These are phyloP conservation scores for Xenus cinereus DNA, from an alignment of 2,113 vertebrate species.

Conservation along the genomic window DNA sequence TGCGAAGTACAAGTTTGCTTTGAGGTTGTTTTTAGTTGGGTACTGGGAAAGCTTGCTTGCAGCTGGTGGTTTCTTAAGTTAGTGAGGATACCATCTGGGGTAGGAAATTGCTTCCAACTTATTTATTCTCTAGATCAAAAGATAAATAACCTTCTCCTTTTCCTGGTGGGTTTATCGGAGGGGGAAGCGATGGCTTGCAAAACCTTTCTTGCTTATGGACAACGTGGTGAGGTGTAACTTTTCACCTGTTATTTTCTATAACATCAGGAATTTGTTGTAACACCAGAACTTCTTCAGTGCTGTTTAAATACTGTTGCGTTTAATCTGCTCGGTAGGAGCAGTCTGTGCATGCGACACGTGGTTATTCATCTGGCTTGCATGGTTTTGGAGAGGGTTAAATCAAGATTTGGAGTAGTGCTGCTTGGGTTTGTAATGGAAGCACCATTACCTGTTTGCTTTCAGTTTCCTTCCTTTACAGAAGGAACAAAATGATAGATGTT, in stretches of 20 bases:
- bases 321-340: background rate
- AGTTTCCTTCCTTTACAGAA: background rate
- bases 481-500: background rate
- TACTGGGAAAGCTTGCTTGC: background rate
- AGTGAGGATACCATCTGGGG: background rate
- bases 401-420: background rate
- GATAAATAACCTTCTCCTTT: background rate
- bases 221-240: rapidly evolving
- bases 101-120: background rate
- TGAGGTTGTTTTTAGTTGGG: background rate
- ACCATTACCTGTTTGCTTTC: background rate
- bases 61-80: background rate
- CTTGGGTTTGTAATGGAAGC: background rate
- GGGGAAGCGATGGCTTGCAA: background rate
- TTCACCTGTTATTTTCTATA: rapidly evolving
- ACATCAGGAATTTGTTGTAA: background rate
- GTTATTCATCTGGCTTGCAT: rapidly evolving
- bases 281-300: rapidly evolving
- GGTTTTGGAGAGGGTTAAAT: background rate
- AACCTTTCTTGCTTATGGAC: background rate
- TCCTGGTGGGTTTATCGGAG: rapidly evolving
- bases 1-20: background rate
- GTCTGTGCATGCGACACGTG: rapidly evolving
- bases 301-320: rapidly evolving
- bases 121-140: background rate